Evolutionary conservation across 1,140 invertebrate genomes (phyloP), one percentile per base, ranked within the genome.

Genomic region (Ridgeia piscesae): DNA sequence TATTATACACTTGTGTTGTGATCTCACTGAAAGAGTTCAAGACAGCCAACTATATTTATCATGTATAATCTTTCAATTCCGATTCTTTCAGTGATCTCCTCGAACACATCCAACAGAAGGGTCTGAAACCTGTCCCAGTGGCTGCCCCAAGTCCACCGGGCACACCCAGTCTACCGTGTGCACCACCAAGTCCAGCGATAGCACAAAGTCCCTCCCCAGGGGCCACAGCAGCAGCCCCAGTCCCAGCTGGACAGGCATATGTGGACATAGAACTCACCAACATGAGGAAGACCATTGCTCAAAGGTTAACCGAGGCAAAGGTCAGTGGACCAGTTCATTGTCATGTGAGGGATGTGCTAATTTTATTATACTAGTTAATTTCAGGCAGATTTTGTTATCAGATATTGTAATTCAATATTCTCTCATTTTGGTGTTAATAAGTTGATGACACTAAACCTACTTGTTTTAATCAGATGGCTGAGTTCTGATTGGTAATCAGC

Each of bases 281-380:
- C 94, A 99, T 99, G 96, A 96, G 99, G 91, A 97, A 97, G 93
- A 94, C 94, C 33, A 96, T 99, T 95, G 99, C 99, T 6, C 98
- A 98, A 96, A 96, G 99, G 93, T 96, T 99, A 21, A 96, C 98
- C 0, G 97, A 98, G 95, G 99, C 99, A 50, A 99, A 99, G 97
- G 96, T 96, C 89, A 91, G 42, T 90, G 34, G 34, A 34, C 35
- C 21, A 90, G 33, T 90, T 33, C 21, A 90, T 90, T 90, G 33
- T 90, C 89, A 90, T 90, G 89, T 33, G 33, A 90, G 35, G n/a
- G 89, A 31, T 91, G 33, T 91, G 9, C 8, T 17, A 27, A 34
- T 42, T 42, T 42, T 42, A 42, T 42, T 42, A 42, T n/a, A n/a
- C n/a, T n/a, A n/a, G n/a, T n/a, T n/a, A n/a, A n/a, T n/a, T n/a